Evolutionary conservation across 1,140 invertebrate genomes (phyloP), one percentile per base, ranked within the genome.

Genomic region (Eulimnadia texana): DNA sequence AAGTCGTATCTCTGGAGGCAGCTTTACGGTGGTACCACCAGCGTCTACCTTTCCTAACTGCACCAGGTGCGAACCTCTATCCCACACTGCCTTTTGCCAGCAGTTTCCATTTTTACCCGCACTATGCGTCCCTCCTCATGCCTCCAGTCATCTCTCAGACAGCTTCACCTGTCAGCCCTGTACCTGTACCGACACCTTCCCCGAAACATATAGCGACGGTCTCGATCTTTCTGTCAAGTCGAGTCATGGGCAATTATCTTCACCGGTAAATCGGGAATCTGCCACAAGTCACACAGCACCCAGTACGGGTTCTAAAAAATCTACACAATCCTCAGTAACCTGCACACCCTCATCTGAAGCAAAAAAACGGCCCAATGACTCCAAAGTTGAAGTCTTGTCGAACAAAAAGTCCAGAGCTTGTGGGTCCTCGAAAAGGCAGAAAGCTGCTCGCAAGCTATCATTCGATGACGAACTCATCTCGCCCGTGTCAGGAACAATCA

Each of bases 401-500:
- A 19, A 24, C 22, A 64, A 64, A 61, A 66, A 64, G 33, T n/a
- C 29, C n/a, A 42, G 28, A 42, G 22, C n/a, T 42, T 53, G 13
- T 11, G 51, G 50, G 28, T 22, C 23, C 16, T 53, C 51, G 20
- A 61, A 61, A 29, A 25, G 24, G 23, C 51, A 70, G 33, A 83
- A 84, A 68, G 81, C 81, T 16, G 83, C 85, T 0, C 75, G 91
- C 22, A 82, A 86, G 64, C 75, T 94, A 24, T 85, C 86, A 67
- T 78, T 79, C 65, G 90, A 94, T 71, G 91, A 96, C 72, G 93
- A 97, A 72, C 96, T 91, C 68, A 91, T 86, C 52, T 97, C 93
- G n/a, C 95, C 95, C 0, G 94, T 98, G 0, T 97, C 93, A 2
- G 94, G 95, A 0, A 98, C 94, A 3, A 94, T 97, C 60, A 98